A percentile compares a stretch with the other conserved stretches of the same genome.
Conservation (phyloP, 1,140 invertebrate species). For the Medauroidea extradentata region DNA sequence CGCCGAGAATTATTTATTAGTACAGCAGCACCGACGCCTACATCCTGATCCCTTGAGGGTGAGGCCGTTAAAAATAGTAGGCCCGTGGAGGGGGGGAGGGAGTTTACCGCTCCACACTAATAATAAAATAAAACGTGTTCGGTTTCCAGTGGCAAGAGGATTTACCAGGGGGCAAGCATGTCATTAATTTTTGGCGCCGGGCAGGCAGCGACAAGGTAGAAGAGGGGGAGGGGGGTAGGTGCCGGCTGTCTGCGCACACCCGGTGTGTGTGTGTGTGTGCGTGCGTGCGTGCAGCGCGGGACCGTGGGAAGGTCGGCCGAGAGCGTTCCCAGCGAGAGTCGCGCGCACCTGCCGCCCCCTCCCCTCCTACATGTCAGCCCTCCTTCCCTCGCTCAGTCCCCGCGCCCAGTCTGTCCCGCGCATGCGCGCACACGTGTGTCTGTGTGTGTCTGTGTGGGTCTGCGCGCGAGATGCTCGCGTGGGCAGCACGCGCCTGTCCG, state of each 20-base stretch:
- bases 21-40: too few species aligned
- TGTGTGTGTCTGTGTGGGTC: too few species aligned
- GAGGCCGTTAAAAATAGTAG: too few species aligned
- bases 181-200: too few species aligned
- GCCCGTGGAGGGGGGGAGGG: too few species aligned
- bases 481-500: background rate
- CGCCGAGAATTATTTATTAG: too few species aligned
- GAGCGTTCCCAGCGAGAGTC: slow-evolving; percentile 6
- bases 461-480: background rate
- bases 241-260: background rate
- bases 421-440: background rate
- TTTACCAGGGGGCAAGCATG: too few species aligned
- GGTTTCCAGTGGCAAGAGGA: too few species aligned
- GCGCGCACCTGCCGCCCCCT: slow-evolving; percentile 3
- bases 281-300: background rate
- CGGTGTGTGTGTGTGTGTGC: background rate
- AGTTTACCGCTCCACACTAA: too few species aligned
- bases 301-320: slow-evolving; percentile 17
- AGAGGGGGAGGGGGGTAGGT: background rate
- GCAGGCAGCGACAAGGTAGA: background rate
- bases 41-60: too few species aligned
- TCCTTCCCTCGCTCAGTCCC: slow-evolving; percentile 6
- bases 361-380: background rate
- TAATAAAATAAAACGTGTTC: too few species aligned
- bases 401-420: slow-evolving; percentile 1